phyloP scores from a whole-genome alignment of 2,113 vertebrate genomes.

The Rattus rattus region DNA sequence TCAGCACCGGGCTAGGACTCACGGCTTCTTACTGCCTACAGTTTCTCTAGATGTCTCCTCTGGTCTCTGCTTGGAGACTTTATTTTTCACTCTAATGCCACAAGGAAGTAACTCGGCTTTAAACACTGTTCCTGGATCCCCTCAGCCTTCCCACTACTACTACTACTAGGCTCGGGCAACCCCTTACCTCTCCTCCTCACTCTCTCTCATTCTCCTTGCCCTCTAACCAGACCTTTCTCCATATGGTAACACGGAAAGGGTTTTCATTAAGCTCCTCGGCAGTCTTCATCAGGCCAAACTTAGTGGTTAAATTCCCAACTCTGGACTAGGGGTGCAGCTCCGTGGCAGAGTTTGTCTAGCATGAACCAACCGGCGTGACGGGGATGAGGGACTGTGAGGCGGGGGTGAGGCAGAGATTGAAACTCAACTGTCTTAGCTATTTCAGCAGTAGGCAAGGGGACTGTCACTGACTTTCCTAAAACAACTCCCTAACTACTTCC shows the following conservation, averaged over 20 bases:
- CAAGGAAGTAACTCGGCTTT: not conserved
- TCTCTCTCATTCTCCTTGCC: not conserved
- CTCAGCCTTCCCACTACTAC: not conserved
- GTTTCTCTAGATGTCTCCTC: not conserved
- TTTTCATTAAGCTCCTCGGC: constrained; percentile 18
- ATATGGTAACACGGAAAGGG: not conserved
- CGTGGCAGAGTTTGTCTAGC: not conserved
- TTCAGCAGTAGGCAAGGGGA: constrained; percentile 31
- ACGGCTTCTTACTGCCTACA: not conserved
- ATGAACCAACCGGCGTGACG: no score
- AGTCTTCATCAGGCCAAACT: not conserved
- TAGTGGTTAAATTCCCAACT: not conserved
- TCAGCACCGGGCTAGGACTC: not conserved
- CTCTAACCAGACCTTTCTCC: constrained; percentile 18
- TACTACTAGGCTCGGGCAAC: not conserved
- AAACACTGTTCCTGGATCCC: not conserved
- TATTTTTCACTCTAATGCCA: not conserved
- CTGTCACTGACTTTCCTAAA: not conserved
- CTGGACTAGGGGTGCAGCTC: not conserved
- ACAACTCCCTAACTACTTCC: constrained; percentile 11
- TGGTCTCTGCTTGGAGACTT: not conserved
- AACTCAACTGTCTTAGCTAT: not conserved
- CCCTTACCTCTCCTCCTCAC: not conserved
- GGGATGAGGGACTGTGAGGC: not conserved
- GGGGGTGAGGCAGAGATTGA: not conserved